A percentile compares a stretch with the other conserved stretches of the same genome.
These are phyloP conservation scores for Gymnorhina tibicen DNA, from an alignment of 2,113 vertebrate genomes.

Conservation along the genomic window DNA sequence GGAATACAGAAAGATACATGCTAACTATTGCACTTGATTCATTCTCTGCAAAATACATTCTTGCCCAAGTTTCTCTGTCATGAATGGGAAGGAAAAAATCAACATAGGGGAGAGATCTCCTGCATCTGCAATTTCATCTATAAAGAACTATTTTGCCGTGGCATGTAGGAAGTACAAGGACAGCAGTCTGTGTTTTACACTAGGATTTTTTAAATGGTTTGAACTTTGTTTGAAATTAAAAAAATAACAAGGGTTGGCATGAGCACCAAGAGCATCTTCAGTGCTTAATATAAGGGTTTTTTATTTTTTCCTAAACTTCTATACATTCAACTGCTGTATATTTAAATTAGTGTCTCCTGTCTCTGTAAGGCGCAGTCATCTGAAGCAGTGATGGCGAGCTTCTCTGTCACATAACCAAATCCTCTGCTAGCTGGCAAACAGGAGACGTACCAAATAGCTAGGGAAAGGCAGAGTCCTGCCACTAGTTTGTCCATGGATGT, in stretches of 20 bases:
- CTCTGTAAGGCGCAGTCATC: background rate
- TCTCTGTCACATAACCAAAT: background rate
- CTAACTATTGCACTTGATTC: background rate
- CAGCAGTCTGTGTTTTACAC: background rate
- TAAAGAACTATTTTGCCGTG: background rate
- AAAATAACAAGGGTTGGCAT: background rate
- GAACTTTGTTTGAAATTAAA: background rate
- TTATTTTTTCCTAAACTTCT: background rate
- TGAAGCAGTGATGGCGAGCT: background rate
- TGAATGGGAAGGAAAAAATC: background rate
- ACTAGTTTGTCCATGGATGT: background rate
- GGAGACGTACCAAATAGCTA: background rate
- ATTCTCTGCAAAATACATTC: background rate
- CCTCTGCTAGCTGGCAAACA: background rate
- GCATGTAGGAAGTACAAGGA: background rate
- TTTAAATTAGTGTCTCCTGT: background rate
- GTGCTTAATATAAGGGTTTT: background rate
- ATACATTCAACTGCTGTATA: background rate
- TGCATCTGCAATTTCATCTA: background rate
- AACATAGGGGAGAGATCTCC: background rate
- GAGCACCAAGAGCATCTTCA: background rate
- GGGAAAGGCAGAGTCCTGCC: background rate
- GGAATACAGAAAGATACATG: background rate
- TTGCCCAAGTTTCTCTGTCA: background rate
- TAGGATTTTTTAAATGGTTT: background rate